phyloP scores from a whole-genome alignment of 1,140 invertebrate species.

The Carposina sasakii region DNA sequence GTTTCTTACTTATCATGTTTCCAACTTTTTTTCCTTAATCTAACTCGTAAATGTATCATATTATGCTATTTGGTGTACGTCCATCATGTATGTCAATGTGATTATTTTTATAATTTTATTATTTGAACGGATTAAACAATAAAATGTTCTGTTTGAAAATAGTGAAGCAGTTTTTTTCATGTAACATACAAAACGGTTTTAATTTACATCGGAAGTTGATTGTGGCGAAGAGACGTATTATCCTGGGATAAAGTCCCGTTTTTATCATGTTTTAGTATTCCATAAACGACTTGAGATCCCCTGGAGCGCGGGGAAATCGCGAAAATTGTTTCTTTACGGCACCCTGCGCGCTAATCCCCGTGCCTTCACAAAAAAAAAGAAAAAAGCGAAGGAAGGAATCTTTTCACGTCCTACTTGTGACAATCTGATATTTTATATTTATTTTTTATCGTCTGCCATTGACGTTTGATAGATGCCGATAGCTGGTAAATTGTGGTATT shows the following conservation, averaged over 20 bases:
- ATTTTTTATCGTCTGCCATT: slow-evolving; percentile 59
- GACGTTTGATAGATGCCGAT: slow-evolving; percentile 54
- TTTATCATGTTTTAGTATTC: slow-evolving; percentile 59
- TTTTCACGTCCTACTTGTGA: slow-evolving; percentile 38
- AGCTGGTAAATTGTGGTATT: slow-evolving; percentile 19
- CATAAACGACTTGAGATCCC: slow-evolving; percentile 36
- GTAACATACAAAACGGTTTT: too few relatives aligned
- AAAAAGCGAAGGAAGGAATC: slow-evolving; percentile 36
- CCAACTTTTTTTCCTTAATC: slow-evolving; percentile 51
- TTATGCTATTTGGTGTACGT: slow-evolving; percentile 67
- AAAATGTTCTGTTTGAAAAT: slow-evolving; percentile 73
- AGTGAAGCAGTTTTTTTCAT: slow-evolving; percentile 53
- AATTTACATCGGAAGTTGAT: too few relatives aligned
- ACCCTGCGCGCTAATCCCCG: slow-evolving; percentile 57
- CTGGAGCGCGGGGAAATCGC: slow-evolving; percentile 39
- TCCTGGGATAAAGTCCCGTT: slow-evolving; percentile 43
- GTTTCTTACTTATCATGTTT: slow-evolving; percentile 45
- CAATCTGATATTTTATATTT: slow-evolving; percentile 67
- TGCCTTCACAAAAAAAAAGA: slow-evolving; percentile 23
- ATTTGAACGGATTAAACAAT: slow-evolving; percentile 69
- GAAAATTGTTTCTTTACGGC: slow-evolving; percentile 70
- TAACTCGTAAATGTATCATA: slow-evolving; percentile 64
- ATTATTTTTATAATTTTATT: slow-evolving; percentile 62
- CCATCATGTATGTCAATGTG: slow-evolving; percentile 69
- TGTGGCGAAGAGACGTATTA: too few relatives aligned